phyloP scores from a whole-genome alignment of 1,140 invertebrate genomes.

The Phortica variegata region DNA sequence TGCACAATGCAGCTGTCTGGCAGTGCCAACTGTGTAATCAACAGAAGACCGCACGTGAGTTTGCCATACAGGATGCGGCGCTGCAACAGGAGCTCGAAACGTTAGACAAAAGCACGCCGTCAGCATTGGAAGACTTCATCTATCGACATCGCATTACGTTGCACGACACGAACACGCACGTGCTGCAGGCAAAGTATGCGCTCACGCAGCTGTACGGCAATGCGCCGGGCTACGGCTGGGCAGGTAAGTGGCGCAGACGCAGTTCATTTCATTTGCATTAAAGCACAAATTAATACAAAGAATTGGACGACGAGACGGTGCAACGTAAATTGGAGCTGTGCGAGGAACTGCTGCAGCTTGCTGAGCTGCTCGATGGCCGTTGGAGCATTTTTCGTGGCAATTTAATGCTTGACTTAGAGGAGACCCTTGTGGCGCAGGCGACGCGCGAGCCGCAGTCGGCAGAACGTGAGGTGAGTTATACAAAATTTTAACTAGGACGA shows the following conservation, averaged over 20 bases:
- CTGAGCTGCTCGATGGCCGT: constrained; percentile 66
- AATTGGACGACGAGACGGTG: constrained; percentile 61
- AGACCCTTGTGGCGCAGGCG: constrained; percentile 61
- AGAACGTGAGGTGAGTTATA: neutral
- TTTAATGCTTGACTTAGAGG: constrained; percentile 67
- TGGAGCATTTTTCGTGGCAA: constrained; percentile 64
- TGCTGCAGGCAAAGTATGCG: constrained; percentile 68
- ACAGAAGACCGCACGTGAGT: constrained; percentile 60
- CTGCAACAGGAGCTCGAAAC: constrained; percentile 64
- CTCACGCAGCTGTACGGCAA: constrained; percentile 68
- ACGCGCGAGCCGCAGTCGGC: constrained; percentile 59
- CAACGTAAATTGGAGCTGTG: constrained; percentile 67
- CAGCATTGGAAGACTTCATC: constrained; percentile 65
- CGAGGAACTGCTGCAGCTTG: constrained; percentile 65
- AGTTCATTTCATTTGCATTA: neutral
- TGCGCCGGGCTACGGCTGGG: constrained; percentile 59
- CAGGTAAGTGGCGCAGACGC: constrained; percentile 55
- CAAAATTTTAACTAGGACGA: neutral
- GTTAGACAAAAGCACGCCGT: constrained; percentile 61
- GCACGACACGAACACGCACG: constrained; percentile 66
- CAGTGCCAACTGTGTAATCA: constrained; percentile 65
- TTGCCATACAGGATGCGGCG: constrained; percentile 63
- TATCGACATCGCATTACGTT: constrained; percentile 62
- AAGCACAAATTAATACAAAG: constrained; percentile 38
- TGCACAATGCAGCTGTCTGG: constrained; percentile 64